These are phyloP conservation scores for Talpa occidentalis DNA, from an alignment of 2,113 vertebrate genomes.

Conservation along the genomic window DNA sequence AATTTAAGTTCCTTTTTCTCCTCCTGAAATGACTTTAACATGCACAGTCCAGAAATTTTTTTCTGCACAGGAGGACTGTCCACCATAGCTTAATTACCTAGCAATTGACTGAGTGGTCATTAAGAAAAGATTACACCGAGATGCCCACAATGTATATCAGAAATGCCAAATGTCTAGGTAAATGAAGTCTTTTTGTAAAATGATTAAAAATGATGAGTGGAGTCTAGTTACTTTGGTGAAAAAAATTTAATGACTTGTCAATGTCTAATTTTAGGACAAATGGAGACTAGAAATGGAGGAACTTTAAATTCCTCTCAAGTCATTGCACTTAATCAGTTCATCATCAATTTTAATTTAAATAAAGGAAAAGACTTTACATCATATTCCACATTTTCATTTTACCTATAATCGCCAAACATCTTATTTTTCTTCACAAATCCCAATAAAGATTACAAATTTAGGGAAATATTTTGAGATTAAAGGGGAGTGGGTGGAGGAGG, in stretches of 20 bases:
- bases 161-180: neutral
- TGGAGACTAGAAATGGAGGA: neutral
- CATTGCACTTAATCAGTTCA: neutral
- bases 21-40: neutral
- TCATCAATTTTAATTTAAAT: neutral
- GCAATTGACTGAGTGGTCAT: neutral
- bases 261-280: neutral
- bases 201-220: neutral
- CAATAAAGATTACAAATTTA: neutral
- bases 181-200: conserved; percentile 46
- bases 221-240: neutral
- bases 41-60: conserved; percentile 54
- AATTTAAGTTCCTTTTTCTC: conserved; percentile 19
- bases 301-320: neutral
- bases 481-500: too few relatives aligned
- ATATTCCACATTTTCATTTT: neutral
- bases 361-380: neutral
- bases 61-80: neutral
- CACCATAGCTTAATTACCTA: conserved; percentile 55
- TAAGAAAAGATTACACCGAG: conserved; percentile 31
- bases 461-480: neutral
- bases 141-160: conserved; percentile 8
- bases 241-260: neutral
- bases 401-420: neutral
- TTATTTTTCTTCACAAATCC: neutral